Conservation (phyloP, 2,888 invertebrate genomes). For the Folsomia manolachei region DNA sequence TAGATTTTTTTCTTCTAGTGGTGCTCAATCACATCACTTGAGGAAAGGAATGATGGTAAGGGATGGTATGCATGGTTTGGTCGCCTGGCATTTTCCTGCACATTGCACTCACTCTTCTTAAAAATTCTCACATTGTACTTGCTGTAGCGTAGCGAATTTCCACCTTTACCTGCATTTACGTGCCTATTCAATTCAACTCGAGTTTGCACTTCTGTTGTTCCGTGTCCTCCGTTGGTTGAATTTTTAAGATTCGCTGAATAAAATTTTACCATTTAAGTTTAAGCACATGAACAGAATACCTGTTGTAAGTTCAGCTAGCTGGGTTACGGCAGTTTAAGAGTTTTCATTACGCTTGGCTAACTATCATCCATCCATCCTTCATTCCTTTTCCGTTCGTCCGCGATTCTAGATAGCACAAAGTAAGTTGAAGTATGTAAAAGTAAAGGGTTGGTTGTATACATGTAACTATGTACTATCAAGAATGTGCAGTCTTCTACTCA, state of each 20-base stretch:
- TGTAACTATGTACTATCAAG: too few species aligned
- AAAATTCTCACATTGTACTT: neutral
- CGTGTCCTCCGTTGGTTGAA: too few species aligned
- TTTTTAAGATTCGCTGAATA: neutral
- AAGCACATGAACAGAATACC: neutral
- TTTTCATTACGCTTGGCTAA: neutral
- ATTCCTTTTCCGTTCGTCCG: neutral
- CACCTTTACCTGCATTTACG: neutral
- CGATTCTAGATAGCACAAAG: neutral
- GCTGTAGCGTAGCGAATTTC: neutral
- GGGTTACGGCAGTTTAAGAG: neutral
- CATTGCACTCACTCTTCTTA: neutral
- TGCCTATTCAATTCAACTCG: neutral
- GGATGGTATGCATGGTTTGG: too few species aligned
- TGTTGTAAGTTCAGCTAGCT: too few species aligned
- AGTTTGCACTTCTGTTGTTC: neutral
- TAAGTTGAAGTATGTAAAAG: neutral
- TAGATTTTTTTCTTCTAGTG: neutral
- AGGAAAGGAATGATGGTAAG: neutral
- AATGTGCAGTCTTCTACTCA: neutral
- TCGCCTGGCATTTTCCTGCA: neutral
- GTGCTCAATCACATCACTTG: neutral
- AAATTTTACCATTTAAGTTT: neutral
- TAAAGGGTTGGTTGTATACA: too few species aligned
- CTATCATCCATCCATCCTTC: neutral